Evolutionary conservation across 2,113 vertebrate species (phyloP).

Genomic region (Mugil cephalus): DNA sequence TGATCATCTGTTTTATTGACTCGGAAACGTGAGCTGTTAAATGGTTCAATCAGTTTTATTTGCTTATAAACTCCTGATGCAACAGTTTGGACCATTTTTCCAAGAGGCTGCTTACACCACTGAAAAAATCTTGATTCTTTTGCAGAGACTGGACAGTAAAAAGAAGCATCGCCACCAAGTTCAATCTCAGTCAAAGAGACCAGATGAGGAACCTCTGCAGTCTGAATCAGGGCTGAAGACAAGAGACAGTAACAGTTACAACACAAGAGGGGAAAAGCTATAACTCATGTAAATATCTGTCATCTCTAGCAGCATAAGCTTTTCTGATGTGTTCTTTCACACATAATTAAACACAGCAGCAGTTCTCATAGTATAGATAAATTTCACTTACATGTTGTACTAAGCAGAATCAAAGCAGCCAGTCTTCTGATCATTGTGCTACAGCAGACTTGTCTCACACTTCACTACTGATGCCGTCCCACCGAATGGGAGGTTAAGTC

Average conservation of each 20-base stretch:
- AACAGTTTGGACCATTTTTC: slow-evolving; percentile 19
- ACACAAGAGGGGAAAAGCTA: no score
- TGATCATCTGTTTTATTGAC: accelerated
- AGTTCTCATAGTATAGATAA: background rate
- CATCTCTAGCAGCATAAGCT: background rate
- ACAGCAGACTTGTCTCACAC: background rate
- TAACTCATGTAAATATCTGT: background rate
- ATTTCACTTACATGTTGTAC: slow-evolving; percentile 17
- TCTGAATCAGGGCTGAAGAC: slow-evolving; percentile 2
- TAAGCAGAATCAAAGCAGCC: slow-evolving; percentile 15
- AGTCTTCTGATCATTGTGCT: slow-evolving; percentile 15
- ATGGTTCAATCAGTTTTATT: accelerated
- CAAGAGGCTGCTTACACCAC: slow-evolving; percentile 36
- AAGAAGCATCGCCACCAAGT: slow-evolving; percentile 18
- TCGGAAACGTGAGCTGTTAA: background rate
- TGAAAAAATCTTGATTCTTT: accelerated
- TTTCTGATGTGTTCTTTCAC: no score
- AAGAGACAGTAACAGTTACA: background rate
- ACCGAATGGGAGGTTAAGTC: accelerated
- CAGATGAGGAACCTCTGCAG: background rate
- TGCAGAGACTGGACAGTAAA: slow-evolving; percentile 10
- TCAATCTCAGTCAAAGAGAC: slow-evolving; percentile 12
- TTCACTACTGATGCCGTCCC: background rate
- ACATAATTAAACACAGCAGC: no score
- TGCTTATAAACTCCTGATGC: background rate